phyloP scores from a whole-genome alignment of 2,113 vertebrate species.

The Syrmaticus mikado region DNA sequence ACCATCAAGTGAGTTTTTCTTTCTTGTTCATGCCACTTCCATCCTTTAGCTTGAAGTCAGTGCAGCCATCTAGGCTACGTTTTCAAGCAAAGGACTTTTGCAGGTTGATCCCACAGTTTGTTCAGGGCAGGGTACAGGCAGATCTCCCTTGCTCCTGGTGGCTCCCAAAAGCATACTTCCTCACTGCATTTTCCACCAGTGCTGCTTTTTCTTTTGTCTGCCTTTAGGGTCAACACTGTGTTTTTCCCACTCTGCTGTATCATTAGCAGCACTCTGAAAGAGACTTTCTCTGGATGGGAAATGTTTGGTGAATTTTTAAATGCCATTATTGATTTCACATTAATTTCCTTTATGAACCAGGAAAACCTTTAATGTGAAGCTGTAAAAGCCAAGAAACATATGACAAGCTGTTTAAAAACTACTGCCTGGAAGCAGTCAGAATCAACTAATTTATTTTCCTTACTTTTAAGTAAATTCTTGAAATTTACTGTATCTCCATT shows the following conservation, averaged over 20 bases:
- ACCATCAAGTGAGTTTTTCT: not conserved
- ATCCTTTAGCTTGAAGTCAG: not conserved
- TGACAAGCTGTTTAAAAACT: slow-evolving; percentile 54
- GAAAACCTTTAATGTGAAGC: not conserved
- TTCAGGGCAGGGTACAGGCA: not conserved
- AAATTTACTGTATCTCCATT: not conserved
- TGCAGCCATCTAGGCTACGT: rapidly evolving
- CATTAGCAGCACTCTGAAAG: slow-evolving; percentile 4
- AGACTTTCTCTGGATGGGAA: not conserved
- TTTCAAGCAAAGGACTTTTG: not conserved
- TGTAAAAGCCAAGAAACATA: slow-evolving; percentile 36
- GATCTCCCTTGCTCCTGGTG: not conserved
- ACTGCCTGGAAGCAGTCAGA: not conserved
- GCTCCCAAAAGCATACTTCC: not conserved
- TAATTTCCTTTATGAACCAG: slow-evolving; percentile 37
- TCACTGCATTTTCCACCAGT: not conserved
- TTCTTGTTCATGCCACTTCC: not conserved
- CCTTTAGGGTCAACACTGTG: not conserved
- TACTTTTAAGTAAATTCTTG: not conserved
- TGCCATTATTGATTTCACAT: slow-evolving; percentile 50
- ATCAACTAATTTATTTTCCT: not conserved
- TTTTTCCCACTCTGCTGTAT: not conserved
- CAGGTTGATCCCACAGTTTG: not conserved
- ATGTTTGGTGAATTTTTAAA: slow-evolving; percentile 48
- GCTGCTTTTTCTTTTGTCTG: not conserved